phyloP scores from a whole-genome alignment of 2,113 vertebrate species.

The Poecile atricapillus region DNA sequence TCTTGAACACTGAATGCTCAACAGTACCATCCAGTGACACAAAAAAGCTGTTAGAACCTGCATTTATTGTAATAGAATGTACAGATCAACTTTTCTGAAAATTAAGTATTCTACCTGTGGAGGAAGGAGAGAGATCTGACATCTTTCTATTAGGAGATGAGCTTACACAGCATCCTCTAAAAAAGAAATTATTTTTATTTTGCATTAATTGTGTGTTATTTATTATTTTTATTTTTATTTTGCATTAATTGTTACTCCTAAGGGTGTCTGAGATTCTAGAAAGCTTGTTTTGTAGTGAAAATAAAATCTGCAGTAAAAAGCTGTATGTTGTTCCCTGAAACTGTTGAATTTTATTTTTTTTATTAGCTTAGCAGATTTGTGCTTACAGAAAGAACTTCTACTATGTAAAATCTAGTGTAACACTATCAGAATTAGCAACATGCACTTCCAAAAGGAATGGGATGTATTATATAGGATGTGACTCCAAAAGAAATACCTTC shows the following conservation, averaged over 20 bases:
- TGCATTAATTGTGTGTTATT: background rate
- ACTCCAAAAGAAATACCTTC: background rate
- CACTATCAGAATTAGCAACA: background rate
- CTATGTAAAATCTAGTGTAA: background rate
- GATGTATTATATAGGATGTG: rapidly evolving
- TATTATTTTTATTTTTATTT: background rate
- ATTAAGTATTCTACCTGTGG: background rate
- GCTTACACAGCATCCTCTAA: background rate
- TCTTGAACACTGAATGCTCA: background rate
- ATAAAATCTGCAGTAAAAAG: background rate
- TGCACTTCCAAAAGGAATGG: background rate
- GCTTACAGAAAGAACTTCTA: background rate
- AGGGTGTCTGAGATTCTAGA: background rate
- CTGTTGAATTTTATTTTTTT: background rate
- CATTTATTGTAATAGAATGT: background rate
- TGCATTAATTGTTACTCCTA: background rate
- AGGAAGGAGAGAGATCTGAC: background rate
- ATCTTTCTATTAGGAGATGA: background rate
- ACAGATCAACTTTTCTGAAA: background rate
- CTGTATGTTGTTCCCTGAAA: background rate
- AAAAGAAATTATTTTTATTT: background rate
- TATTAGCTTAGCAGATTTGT: background rate
- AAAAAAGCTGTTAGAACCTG: background rate
- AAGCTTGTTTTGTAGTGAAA: background rate
- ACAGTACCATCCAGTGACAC: background rate